phyloP scores from a whole-genome alignment of 2,113 vertebrate species.

The Nannospalax galili region DNA sequence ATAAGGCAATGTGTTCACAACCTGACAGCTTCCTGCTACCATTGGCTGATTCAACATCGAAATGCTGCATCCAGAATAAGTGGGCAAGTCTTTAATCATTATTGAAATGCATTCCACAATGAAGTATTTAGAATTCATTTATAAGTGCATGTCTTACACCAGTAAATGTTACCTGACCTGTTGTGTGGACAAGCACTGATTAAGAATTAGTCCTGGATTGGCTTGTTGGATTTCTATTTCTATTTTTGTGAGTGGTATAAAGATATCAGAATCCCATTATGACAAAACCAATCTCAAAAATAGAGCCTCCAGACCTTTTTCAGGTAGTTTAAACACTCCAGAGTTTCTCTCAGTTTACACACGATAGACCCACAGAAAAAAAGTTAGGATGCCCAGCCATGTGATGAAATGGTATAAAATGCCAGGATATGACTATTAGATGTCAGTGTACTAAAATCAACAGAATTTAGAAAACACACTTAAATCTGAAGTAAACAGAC shows the following conservation, averaged over 20 bases:
- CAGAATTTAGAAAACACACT: conserved; percentile 83
- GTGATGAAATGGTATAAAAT: conserved; percentile 83
- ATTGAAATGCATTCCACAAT: conserved; percentile 71
- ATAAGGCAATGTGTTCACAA: conserved; percentile 46
- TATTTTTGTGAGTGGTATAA: conserved; percentile 63
- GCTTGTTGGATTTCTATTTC: conserved; percentile 63
- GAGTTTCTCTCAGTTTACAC: conserved; percentile 75
- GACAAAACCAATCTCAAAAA: conserved; percentile 70
- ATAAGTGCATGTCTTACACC: conserved; percentile 65
- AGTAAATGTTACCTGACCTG: conserved; percentile 65
- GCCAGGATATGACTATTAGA: conserved; percentile 81
- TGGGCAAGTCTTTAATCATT: conserved; percentile 72
- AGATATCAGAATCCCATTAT: conserved; percentile 61
- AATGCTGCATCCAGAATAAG: conserved; percentile 49
- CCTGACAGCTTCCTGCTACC: conserved; percentile 31
- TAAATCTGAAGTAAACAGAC: conserved; percentile 84
- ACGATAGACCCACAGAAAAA: conserved; percentile 75
- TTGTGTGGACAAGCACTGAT: conserved; percentile 65
- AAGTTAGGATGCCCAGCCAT: conserved; percentile 75
- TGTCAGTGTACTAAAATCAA: conserved; percentile 81
- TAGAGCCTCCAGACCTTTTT: conserved; percentile 65
- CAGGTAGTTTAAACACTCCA: conserved; percentile 65
- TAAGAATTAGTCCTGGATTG: conserved; percentile 69
- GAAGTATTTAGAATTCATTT: conserved; percentile 68
- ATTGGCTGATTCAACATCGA: conserved; percentile 63